Evolutionary conservation across 2,888 invertebrate genomes (phyloP), one percentile per base, ranked within the genome.

Genomic region (Amphipyra berbera): DNA sequence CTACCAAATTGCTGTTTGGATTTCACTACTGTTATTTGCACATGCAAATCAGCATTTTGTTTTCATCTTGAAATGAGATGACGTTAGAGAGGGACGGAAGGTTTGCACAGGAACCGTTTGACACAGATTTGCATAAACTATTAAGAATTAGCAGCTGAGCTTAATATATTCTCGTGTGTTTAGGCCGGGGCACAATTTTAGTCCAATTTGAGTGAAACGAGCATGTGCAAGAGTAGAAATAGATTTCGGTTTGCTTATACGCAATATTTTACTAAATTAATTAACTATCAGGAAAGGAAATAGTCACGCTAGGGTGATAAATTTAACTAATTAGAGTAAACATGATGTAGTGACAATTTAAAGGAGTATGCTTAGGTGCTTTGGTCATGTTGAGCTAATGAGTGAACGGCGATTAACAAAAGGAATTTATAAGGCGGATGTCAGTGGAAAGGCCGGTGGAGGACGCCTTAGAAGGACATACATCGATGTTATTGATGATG

Each of bases 1-100:
- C 89, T 87, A 78, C 88, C 82, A 90, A 94, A 95, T 94, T 94
- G 87, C 90, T 94, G 88, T 94, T 94, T 93, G 88, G 89, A 90
- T 92, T 92, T 89, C 92, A 88, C 93, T 91, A 92, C 90, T 21
- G 1, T 90, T 93, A 93, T 95, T 95, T 94, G 91, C 91, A 90
- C 91, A 94, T 94, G 95, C 92, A 94, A 94, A 95, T 94, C 90
- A 90, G 86, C 86, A 88, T 92, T 93, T 94, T 93, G 93, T 93
- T 93, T 93, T 91, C 87, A 86, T 89, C 84, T 83, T 79, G 79
- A 75, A 82, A 82, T 74, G 82, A 80, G 82, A 81, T 82, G 82
- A 82, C 55, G 73, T 80, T 77, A 76, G 73, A 82, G 63, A 67
- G 82, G 73, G 81, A 81, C 55, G 56, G 75, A 66, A 78, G 72